These are phyloP conservation scores for Plestiodon gilberti DNA, from an alignment of 2,113 vertebrate genomes.

Conservation along the genomic window DNA sequence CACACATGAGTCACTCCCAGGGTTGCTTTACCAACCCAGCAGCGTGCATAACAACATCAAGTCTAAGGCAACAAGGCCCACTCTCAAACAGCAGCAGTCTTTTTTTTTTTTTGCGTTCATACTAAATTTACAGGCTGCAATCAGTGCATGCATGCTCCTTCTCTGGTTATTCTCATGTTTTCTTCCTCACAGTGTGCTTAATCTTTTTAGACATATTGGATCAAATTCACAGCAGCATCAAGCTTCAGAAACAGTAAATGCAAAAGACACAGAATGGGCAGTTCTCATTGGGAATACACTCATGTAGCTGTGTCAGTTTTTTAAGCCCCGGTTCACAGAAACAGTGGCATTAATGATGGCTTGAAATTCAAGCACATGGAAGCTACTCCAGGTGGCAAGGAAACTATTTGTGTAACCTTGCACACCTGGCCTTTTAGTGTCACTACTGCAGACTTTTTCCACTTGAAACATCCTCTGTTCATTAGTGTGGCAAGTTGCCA, in stretches of 20 bases:
- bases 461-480: neutral
- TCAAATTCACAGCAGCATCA: neutral
- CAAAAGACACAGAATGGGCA: neutral
- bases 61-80: neutral
- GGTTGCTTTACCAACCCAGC: neutral
- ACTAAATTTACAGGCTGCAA: neutral
- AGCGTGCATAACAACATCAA: neutral
- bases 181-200: neutral
- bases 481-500: neutral
- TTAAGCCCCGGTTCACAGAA: neutral
- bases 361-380: neutral
- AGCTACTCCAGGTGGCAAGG: neutral
- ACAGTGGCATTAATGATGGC: neutral
- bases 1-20: slow-evolving; percentile 6
- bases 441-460: neutral
- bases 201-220: neutral
- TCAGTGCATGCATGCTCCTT: neutral
- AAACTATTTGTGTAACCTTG: neutral
- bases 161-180: neutral
- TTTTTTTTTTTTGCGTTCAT: slow-evolving; percentile 1
- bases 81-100: neutral
- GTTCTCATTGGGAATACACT: neutral
- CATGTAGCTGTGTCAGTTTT: neutral
- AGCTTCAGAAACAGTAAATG: neutral
- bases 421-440: neutral